Evolutionary conservation across 2,797 vertebrate species (phyloP), one percentile per base, ranked within the genome.

Genomic region (Characodon lateralis): DNA sequence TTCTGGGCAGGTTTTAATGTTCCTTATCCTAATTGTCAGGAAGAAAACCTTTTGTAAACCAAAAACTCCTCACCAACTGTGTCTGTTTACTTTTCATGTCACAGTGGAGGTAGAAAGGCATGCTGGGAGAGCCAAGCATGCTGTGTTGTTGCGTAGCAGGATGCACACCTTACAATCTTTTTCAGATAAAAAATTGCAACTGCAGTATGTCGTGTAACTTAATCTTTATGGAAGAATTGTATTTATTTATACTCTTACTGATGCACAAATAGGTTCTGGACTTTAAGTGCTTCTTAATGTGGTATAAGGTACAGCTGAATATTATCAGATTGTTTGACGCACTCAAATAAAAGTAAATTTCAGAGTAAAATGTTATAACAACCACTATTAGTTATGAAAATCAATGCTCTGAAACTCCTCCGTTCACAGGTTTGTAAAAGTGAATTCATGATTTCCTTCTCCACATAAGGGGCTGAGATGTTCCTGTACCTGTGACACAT

Each of bases 1-100:
- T 76, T 55, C 59, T 73, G 73, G 71, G 76, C 76, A 83, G 69
- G 79, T 73, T 61, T 72, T 53, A 75, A 22, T 72, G 65, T 55
- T 86, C 31, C 9, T 46, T 80, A 82, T 85, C 69, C 26, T 80
- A 78, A 79, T 85, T 78, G 76, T 75, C 72, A 70, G 72, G 59
- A 70, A 83, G 68, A 39, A 83, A 80, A 50, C 69, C 1, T 51
- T 81, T 75, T 81, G 51, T 75, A 71, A 87, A 80, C 85, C 20
- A 65, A 7, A 65, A 53, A 81, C 73, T 46, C 76, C 61, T 58
- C 31, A 43, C 80, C 78, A 65, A 78, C 76, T 73, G 77, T 65
- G 77, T 70, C 70, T 12, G 72, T 86, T 81, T 68, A 72, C 71
- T 80, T 77, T 26, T 78, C 72, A 80, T 79, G 73, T 14, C 81